A percentile compares a stretch with the other conserved stretches of the same genome.
Conservation (phyloP, 2,797 vertebrate genomes). For the Moxostoma hubbsi region DNA sequence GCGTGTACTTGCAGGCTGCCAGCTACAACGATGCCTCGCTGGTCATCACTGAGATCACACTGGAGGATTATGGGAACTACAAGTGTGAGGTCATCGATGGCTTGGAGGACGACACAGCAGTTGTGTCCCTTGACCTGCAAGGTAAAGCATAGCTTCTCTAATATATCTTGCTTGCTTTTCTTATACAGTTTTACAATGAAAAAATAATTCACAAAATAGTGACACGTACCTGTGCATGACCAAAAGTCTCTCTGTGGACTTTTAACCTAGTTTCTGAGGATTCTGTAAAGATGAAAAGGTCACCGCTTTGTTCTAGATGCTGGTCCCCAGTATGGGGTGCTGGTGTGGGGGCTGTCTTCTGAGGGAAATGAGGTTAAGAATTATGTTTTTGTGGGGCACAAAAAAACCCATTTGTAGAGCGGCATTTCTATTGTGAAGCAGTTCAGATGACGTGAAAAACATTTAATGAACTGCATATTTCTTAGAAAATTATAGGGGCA, state of each 20-base stretch:
- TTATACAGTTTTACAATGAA: not conserved
- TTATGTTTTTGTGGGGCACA: too few relatives aligned
- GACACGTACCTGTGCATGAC: not conserved
- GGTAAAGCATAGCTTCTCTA: constrained; percentile 70
- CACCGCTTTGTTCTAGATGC: too few relatives aligned
- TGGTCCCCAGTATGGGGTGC: too few relatives aligned
- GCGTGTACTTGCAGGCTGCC: constrained; percentile 83
- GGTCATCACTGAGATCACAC: constrained; percentile 84
- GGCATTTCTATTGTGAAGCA: too few relatives aligned
- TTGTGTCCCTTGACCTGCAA: constrained; percentile 90
- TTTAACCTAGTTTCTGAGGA: not conserved
- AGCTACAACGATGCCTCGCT: constrained; percentile 88
- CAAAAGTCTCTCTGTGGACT: not conserved
- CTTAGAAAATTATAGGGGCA: too few relatives aligned
- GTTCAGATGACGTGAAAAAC: too few relatives aligned
- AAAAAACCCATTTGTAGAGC: too few relatives aligned
- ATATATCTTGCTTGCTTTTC: not conserved
- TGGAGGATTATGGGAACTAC: constrained; percentile 94
- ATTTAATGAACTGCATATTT: too few relatives aligned
- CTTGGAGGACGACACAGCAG: constrained; percentile 88
- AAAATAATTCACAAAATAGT: not conserved
- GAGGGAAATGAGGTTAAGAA: too few relatives aligned
- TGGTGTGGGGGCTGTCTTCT: too few relatives aligned
- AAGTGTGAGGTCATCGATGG: constrained; percentile 98
- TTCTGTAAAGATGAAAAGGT: not conserved